Conservation (phyloP, 2,888 invertebrate species). For the Dynastes hyllus region DNA sequence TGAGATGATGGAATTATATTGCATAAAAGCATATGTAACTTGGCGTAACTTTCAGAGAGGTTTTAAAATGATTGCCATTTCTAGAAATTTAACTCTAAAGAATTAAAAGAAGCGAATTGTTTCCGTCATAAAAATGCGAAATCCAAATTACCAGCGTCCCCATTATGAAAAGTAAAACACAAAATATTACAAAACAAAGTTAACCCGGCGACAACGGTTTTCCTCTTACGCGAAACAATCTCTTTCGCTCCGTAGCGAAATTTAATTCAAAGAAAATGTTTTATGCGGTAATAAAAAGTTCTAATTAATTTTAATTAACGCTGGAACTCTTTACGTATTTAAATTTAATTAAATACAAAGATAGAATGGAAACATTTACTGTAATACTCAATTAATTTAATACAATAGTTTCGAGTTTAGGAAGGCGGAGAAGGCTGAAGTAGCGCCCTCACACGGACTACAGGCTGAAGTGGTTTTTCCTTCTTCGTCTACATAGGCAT, state of each 20-base stretch:
- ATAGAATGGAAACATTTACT: slow-evolving; percentile 58
- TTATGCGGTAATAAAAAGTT: slow-evolving; percentile 53
- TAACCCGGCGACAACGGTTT: slow-evolving; percentile 29
- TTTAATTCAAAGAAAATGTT: slow-evolving; percentile 54
- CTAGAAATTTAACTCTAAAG: no score
- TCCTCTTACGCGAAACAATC: slow-evolving; percentile 23
- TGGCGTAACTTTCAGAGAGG: no score
- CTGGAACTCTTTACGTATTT: slow-evolving; percentile 52
- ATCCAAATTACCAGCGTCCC: slow-evolving; percentile 11
- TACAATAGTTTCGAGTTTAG: slow-evolving; percentile 56
- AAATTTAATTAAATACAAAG: slow-evolving; percentile 55
- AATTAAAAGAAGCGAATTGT: no score
- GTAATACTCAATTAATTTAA: slow-evolving; percentile 59
- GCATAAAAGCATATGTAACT: no score
- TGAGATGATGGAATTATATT: no score
- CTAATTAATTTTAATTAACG: slow-evolving; percentile 54
- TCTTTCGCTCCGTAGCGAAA: slow-evolving; percentile 35
- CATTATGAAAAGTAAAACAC: slow-evolving; percentile 18
- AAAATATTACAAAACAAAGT: slow-evolving; percentile 38
- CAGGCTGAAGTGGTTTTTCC: slow-evolving; percentile 59
- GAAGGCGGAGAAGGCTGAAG: slow-evolving; percentile 34
- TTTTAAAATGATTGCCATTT: no score
- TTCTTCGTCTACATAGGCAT: slow-evolving; percentile 49
- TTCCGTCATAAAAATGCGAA: no score
- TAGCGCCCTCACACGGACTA: slow-evolving; percentile 51